Evolutionary conservation across 2,113 vertebrate genomes (phyloP).

Genomic region (Redunca redunca): DNA sequence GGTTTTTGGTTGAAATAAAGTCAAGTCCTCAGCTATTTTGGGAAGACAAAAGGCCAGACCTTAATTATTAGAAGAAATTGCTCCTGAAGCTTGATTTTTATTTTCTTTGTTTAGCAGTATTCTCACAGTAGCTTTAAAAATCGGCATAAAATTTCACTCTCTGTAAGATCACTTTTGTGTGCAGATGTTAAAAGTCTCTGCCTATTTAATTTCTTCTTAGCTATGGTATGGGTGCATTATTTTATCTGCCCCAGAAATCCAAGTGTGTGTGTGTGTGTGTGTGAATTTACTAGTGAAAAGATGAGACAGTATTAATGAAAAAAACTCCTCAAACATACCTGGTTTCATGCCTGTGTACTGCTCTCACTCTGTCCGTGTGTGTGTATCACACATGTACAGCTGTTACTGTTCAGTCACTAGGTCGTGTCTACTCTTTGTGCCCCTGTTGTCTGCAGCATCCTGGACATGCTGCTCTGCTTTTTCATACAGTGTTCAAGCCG

Average conservation of each 20-base stretch:
- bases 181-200: background rate
- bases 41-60: background rate
- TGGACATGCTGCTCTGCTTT: background rate
- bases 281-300: background rate
- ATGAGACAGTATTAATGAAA: background rate
- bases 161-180: background rate
- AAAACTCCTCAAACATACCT: background rate
- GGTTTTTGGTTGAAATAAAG: background rate
- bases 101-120: background rate
- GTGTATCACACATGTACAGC: accelerated
- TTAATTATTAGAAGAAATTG: background rate
- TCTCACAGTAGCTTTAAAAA: background rate
- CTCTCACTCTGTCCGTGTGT: background rate
- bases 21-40: background rate
- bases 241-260: background rate
- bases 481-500: background rate
- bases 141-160: background rate
- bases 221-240: background rate
- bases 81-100: background rate
- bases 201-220: background rate
- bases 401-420: background rate
- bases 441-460: background rate
- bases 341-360: background rate
- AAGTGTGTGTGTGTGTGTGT: background rate
- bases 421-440: background rate